Base-by-base conservation (phyloP, 2,797 vertebrate species). In the Coregonus suidteri region DNA sequence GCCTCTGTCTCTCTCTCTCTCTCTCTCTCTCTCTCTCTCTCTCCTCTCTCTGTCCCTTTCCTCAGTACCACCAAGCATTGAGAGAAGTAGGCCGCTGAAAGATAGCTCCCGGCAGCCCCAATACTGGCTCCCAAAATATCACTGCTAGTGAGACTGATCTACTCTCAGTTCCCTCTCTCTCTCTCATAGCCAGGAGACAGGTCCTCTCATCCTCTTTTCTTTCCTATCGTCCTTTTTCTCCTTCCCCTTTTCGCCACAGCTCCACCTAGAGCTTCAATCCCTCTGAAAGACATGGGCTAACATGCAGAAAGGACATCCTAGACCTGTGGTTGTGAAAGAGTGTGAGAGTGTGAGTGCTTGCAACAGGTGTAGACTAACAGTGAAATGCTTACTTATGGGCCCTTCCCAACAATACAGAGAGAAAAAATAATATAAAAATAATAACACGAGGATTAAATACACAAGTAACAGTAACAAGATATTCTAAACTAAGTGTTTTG, bases 1-100 rank as follows among this genome's bases (percentile, higher is more conserved):
- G 11, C 25, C 13, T 71, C 41, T 7, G 1, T 6, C 1, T 18
- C 6, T 66, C 11, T 66, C 30, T 1, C 31, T 30, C n/a, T 15
- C 30, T 67, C 65, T 7, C 81, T 16, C 6, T 66, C 9, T 66
- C 11, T 66, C 30, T 1, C n/a, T 15, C 30, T 67, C 65, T 7
- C 81, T 16, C 6, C 9, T 66, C 11, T 66, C 30, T 1, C n/a
- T 15, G 13, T 67, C 65, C 86, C 84, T 83, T 56, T 84, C 83
- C 82, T 82, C 79, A 81, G 83, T 84, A 91, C 89, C 82, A 90
- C 85, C 86, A 88, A 85, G 88, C 87, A 80, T 80, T 84, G 81
- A 86, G 79, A 90, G 93, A 95, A 94, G 89, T 95, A 95, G 94
- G 93, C 90, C 92, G 84, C 91, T 90, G 92, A 94, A 94, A 95